Evolutionary conservation across 1,140 invertebrate genomes (phyloP).

Genomic region (Macrotrachela quadricornifera): DNA sequence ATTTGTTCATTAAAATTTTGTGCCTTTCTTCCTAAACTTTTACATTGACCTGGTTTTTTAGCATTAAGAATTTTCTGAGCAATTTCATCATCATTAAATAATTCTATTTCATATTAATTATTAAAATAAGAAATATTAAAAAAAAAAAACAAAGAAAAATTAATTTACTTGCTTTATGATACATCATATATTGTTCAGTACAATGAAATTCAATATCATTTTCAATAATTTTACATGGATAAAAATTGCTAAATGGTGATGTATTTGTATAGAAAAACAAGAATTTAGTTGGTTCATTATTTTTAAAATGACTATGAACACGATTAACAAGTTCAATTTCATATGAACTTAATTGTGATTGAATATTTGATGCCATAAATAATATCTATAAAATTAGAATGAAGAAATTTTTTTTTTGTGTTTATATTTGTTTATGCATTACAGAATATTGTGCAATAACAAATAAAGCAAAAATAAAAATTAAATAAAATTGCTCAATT

Average conservation of each 20-base stretch:
- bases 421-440: too few relatives aligned
- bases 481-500: too few relatives aligned
- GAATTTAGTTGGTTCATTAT: neutral
- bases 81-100: neutral
- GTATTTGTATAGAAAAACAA: neutral
- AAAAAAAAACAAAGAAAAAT: too few relatives aligned
- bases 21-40: neutral
- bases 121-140: neutral
- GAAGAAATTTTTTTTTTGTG: too few relatives aligned
- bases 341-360: neutral
- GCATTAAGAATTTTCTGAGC: neutral
- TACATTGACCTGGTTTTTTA: neutral
- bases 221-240: neutral
- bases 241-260: neutral
- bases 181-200: neutral
- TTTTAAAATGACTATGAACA: neutral
- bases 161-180: neutral
- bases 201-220: neutral
- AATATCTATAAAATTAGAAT: too few relatives aligned
- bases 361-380: too few relatives aligned
- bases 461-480: too few relatives aligned
- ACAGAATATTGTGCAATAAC: too few relatives aligned
- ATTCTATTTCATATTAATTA: neutral
- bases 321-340: neutral
- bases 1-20: neutral